Conservation (phyloP, 2,113 vertebrate genomes). For the Camarhynchus parvulus region DNA sequence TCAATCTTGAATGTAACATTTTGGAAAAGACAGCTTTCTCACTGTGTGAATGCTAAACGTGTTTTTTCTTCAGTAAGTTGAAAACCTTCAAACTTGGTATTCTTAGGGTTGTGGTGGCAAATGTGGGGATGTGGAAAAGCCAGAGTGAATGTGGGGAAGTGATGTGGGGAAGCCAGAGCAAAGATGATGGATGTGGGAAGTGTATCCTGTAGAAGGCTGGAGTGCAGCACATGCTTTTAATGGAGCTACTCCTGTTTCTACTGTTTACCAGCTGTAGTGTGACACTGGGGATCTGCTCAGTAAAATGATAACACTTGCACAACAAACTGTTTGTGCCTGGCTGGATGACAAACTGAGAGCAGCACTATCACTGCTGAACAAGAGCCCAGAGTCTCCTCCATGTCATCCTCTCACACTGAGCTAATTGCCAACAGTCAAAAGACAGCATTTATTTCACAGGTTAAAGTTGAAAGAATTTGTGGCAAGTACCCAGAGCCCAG, state of each 20-base stretch:
- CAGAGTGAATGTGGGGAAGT: background rate
- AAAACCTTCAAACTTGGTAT: background rate
- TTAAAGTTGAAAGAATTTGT: background rate
- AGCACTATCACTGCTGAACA: background rate
- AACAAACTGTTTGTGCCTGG: constrained; percentile 54
- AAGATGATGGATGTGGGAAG: background rate
- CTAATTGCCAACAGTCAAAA: background rate
- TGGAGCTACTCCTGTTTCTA: constrained; percentile 13
- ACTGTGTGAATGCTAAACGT: background rate
- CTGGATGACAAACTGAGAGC: constrained; percentile 32
- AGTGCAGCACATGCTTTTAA: background rate
- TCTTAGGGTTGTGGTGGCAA: background rate
- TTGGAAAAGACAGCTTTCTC: constrained; percentile 21
- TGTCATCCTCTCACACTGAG: background rate
- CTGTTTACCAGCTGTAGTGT: constrained; percentile 51
- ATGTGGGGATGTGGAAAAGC: background rate
- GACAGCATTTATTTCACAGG: background rate
- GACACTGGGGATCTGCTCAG: constrained; percentile 48
- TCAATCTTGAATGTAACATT: constrained; percentile 27
- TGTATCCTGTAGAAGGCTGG: background rate
- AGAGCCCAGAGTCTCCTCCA: constrained; percentile 4
- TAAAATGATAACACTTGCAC: constrained; percentile 27
- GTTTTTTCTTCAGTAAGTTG: background rate
- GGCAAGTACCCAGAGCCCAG: background rate
- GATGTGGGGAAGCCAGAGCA: background rate